Conservation (phyloP, 2,797 vertebrate species). For the Bovichtus variegatus region DNA sequence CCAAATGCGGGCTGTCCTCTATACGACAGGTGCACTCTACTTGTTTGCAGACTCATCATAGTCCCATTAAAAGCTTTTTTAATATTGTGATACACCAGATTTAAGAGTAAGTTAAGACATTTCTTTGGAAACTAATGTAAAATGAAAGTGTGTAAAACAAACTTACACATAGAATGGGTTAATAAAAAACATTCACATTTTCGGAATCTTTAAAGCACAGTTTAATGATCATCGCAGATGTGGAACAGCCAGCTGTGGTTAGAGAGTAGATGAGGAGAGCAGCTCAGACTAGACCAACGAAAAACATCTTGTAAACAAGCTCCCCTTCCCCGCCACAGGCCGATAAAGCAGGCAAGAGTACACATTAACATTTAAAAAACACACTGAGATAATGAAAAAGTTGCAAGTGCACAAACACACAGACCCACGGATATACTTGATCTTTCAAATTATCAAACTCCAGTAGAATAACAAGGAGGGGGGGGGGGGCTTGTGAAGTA, state of each 20-base stretch:
- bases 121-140: background rate
- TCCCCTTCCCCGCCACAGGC: background rate
- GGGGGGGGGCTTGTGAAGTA: background rate
- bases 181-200: constrained; percentile 1
- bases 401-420: background rate
- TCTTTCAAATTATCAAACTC: constrained; percentile 15
- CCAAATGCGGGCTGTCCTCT: background rate
- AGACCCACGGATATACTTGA: constrained; percentile 1
- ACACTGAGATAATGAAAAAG: background rate
- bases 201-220: constrained; percentile 7
- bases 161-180: background rate
- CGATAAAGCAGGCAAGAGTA: constrained; percentile 16
- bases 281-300: constrained; percentile 8
- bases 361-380: constrained; percentile 44
- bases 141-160: background rate
- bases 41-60: background rate
- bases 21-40: background rate
- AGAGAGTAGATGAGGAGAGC: constrained; percentile 4
- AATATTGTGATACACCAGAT: background rate
- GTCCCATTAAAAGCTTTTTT: background rate
- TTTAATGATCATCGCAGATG: constrained; percentile 20
- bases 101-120: background rate
- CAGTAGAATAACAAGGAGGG: background rate
- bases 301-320: constrained; percentile 36
- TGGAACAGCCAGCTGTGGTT: constrained; percentile 8